These are phyloP conservation scores for Eupleurogrammus muticus DNA, from an alignment of 2,797 vertebrate genomes.

Conservation along the genomic window DNA sequence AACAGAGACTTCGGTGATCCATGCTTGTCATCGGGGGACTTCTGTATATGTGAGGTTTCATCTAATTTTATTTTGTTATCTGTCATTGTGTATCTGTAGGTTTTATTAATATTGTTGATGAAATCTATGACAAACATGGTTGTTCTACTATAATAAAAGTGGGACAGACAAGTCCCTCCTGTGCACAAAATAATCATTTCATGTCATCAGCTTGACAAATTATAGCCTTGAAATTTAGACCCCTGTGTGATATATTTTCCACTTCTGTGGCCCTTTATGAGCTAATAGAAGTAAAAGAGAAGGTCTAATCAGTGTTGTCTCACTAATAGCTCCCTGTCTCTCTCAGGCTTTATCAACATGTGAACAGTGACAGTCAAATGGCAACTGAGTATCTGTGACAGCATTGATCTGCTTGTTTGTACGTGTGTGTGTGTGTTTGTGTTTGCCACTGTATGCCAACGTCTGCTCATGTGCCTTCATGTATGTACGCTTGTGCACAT, in stretches of 20 bases:
- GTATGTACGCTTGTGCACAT: conserved; percentile 42
- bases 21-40: too few species aligned
- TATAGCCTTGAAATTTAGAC: not conserved
- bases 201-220: conserved; percentile 13
- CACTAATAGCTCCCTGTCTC: conserved; percentile 32
- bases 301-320: conserved; percentile 30
- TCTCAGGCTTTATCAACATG: conserved; percentile 49
- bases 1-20: too few species aligned
- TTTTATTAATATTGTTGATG: too few species aligned
- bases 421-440: conserved; percentile 13
- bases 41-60: too few species aligned
- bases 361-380: conserved; percentile 54
- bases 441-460: conserved; percentile 18
- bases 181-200: not conserved
- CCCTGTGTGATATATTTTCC: not conserved
- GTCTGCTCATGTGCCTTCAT: conserved; percentile 26
- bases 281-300: conserved; percentile 5
- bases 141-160: too few species aligned
- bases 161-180: not conserved
- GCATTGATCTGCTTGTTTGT: conserved; percentile 39
- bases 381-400: conserved; percentile 51
- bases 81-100: too few species aligned
- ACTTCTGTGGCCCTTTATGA: not conserved
- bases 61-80: too few species aligned
- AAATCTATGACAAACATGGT: too few species aligned